Evolutionary conservation across 1,140 invertebrate species (phyloP).

Genomic region (Drosophila repleta): DNA sequence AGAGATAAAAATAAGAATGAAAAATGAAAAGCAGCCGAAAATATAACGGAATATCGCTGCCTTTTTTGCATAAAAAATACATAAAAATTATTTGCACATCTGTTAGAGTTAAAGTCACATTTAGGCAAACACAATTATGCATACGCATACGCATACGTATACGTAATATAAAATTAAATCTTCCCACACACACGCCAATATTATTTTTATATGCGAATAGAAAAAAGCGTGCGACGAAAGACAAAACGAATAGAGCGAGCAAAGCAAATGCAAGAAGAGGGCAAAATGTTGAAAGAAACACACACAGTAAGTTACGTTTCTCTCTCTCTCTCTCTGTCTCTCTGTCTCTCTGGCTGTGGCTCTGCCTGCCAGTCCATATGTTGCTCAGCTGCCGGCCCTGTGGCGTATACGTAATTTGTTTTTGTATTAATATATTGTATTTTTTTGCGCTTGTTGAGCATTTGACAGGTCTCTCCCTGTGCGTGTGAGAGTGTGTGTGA

Average conservation of each 20-base stretch:
- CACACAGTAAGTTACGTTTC: background rate
- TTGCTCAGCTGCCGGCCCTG: slow-evolving; percentile 9
- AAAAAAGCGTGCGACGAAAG: slow-evolving; percentile 8
- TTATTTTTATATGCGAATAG: background rate
- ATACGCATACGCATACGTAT: background rate
- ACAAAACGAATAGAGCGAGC: background rate
- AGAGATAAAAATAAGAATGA: background rate
- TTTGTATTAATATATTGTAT: slow-evolving; percentile 4
- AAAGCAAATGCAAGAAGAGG: slow-evolving; percentile 4
- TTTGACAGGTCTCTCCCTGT: slow-evolving; percentile 5
- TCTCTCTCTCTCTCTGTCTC: background rate
- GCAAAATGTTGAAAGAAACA: background rate
- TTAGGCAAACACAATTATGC: slow-evolving; percentile 4
- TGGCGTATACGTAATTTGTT: slow-evolving; percentile 29
- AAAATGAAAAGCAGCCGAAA: background rate
- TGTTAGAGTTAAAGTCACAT: background rate
- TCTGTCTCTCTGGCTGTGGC: background rate
- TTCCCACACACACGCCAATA: slow-evolving; percentile 6
- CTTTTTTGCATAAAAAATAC: background rate
- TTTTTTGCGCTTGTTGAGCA: slow-evolving; percentile 1
- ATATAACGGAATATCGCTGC: background rate
- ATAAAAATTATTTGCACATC: background rate
- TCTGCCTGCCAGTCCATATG: slow-evolving; percentile 2
- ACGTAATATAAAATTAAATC: background rate
- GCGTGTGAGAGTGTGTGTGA: background rate